Conservation (phyloP, 1,140 invertebrate species). For the Hormaphis cornu region DNA sequence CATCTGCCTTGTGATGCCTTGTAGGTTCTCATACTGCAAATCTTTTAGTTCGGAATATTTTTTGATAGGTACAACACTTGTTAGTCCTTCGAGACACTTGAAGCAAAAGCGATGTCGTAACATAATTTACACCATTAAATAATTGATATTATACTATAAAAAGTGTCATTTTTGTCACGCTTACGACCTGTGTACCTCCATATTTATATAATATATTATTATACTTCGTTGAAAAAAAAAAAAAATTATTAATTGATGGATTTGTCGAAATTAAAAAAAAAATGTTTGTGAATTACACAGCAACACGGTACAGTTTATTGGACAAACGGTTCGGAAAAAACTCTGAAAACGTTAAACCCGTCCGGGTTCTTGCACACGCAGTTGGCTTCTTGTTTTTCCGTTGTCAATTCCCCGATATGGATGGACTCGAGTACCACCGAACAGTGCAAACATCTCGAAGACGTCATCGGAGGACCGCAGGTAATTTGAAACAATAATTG, state of each 20-base stretch:
- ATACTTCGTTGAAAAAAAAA: background rate
- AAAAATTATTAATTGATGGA: background rate
- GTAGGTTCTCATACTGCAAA: too few species aligned
- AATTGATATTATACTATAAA: too few species aligned
- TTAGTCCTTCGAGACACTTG: too few species aligned
- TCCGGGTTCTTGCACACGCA: constrained; percentile 74
- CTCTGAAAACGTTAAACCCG: constrained; percentile 57
- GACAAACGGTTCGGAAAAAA: constrained; percentile 60
- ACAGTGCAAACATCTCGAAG: constrained; percentile 71
- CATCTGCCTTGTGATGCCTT: too few species aligned
- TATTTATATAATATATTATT: too few species aligned
- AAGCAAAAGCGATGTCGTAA: too few species aligned
- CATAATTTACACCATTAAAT: too few species aligned
- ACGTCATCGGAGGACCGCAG: constrained; percentile 65
- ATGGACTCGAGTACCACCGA: constrained; percentile 85
- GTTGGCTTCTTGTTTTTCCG: constrained; percentile 64
- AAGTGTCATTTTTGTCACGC: too few species aligned
- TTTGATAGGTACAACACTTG: too few species aligned
- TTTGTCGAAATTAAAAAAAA: background rate
- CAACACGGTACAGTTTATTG: constrained; percentile 97
- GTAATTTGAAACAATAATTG: constrained; percentile 44
- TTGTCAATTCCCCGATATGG: constrained; percentile 84
- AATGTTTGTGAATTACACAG: constrained; percentile 46
- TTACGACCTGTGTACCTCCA: too few species aligned
- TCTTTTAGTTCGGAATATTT: too few species aligned